Conservation (phyloP, 2,797 vertebrate species). For the Delichon dasypus region DNA sequence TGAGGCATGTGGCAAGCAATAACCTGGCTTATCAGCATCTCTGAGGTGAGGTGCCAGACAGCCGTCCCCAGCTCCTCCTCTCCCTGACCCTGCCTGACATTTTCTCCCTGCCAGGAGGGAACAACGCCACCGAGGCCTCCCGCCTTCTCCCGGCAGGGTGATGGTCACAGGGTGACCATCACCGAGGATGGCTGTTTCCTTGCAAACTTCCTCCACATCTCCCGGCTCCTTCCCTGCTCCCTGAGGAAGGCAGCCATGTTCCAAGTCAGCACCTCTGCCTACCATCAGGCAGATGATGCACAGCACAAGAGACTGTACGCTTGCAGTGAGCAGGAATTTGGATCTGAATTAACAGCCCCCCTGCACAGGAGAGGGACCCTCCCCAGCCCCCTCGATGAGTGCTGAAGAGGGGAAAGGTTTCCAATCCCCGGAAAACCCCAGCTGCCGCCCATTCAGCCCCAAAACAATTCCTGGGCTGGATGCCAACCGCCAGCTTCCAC, state of each 20-base stretch:
- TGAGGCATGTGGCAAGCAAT: background rate
- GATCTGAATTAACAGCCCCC: background rate
- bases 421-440: slow-evolving; percentile 44
- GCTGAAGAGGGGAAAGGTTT: background rate
- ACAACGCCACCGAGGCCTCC: background rate
- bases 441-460: slow-evolving; percentile 51
- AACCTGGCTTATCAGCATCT: background rate
- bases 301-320: rapidly evolving
- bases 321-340: background rate
- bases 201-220: background rate
- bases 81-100: background rate
- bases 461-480: slow-evolving; percentile 59
- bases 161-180: background rate
- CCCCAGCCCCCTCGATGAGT: background rate
- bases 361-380: rapidly evolving
- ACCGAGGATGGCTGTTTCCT: background rate
- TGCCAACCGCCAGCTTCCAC: background rate
- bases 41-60: background rate
- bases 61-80: background rate
- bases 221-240: background rate
- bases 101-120: background rate
- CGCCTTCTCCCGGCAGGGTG: background rate
- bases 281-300: too few species aligned
- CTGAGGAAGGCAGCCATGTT: background rate
- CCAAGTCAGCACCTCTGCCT: background rate